Percentiles rank a stretch among this genome's conserved stretches.
phyloP scores from a whole-genome alignment of 2,113 vertebrate genomes.

The Calcarius ornatus region DNA sequence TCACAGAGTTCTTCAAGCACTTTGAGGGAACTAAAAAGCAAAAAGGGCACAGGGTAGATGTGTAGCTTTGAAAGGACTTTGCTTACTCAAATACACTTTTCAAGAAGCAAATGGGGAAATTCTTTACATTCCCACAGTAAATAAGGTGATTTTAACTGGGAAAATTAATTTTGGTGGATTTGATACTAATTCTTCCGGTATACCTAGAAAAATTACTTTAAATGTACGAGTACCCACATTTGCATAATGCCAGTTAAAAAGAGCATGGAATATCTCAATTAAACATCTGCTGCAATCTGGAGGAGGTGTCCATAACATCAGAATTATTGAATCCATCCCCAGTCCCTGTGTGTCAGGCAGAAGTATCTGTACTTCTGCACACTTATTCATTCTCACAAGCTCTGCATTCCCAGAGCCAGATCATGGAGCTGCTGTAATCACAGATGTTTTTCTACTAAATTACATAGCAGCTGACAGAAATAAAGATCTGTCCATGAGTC shows the following conservation, averaged over 20 bases:
- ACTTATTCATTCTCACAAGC: background rate
- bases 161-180: background rate
- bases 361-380: background rate
- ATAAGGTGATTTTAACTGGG: background rate
- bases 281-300: background rate
- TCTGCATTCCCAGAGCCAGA: background rate
- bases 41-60: accelerated
- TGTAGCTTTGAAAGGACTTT: background rate
- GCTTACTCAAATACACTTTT: background rate
- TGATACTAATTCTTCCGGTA: background rate
- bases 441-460: background rate
- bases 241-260: background rate
- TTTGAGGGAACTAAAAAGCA: background rate
- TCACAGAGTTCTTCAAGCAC: background rate
- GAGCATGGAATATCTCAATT: background rate
- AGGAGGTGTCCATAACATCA: background rate
- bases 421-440: background rate
- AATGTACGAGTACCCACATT: background rate
- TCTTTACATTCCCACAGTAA: background rate
- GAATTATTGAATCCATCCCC: background rate
- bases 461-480: background rate
- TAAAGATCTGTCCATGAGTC: background rate
- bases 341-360: background rate
- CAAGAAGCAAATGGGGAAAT: background rate
- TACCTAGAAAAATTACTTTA: background rate